These are phyloP conservation scores for Okapia johnstoni DNA, from an alignment of 2,113 vertebrate species.

Conservation along the genomic window DNA sequence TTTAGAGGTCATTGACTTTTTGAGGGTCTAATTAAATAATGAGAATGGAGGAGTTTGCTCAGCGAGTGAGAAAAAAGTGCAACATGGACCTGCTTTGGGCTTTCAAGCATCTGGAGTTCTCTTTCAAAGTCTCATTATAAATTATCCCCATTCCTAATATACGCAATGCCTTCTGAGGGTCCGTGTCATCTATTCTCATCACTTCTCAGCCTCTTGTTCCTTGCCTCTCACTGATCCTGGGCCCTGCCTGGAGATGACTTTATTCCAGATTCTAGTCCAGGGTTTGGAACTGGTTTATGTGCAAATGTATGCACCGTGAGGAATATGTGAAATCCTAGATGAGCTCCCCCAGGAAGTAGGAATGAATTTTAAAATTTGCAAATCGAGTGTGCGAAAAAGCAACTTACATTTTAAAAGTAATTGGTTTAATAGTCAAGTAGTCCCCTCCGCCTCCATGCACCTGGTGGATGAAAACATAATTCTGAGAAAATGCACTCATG, in stretches of 20 bases:
- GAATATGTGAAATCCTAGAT: background rate
- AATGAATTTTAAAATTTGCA: background rate
- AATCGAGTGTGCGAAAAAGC: background rate
- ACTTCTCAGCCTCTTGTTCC: background rate
- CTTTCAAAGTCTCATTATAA: background rate
- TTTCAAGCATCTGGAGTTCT: background rate
- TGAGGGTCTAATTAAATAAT: background rate
- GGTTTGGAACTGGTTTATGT: background rate
- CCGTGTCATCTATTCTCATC: background rate
- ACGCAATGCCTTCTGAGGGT: background rate
- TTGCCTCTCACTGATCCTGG: background rate
- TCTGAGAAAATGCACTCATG: background rate
- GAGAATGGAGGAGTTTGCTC: background rate
- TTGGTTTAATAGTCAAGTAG: background rate
- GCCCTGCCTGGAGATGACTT: background rate
- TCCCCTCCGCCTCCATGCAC: background rate
- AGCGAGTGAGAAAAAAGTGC: background rate
- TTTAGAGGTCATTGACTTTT: background rate
- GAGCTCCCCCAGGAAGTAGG: background rate
- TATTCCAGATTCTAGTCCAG: background rate
- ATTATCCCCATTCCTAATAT: background rate
- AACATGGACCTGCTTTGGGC: rapidly evolving
- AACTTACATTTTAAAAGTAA: background rate
- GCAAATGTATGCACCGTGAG: background rate
- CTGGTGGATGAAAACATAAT: background rate